Evolutionary conservation across 2,888 invertebrate genomes (phyloP), one percentile per base, ranked within the genome.

Genomic region (Kuschelorhynchus macadamiae): DNA sequence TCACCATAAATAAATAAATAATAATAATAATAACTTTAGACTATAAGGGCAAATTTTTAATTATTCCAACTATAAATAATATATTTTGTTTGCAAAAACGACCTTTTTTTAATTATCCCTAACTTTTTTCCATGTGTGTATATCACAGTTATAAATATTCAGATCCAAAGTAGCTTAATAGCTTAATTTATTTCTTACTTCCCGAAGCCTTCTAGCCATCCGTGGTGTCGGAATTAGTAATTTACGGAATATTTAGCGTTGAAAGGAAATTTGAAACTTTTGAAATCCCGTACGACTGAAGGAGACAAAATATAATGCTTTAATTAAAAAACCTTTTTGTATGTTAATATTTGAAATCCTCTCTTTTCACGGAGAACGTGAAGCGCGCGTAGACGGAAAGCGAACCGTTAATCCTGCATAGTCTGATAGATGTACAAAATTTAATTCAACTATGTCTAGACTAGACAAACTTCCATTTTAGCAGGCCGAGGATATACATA

Each of bases 361-460:
- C 67, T 61, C 61, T 67, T 61, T 61, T n/a, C n/a, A n/a, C n/a
- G n/a, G n/a, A n/a, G 47, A 42, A 46, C 41, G 67, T 3, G 41
- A 44, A 41, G 46, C 36, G 59, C 56, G 41, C 59, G 49, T 44
- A 59, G 52, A 60, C 41, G 36, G 47, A 66, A 46, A 66, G 66
- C 66, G 30, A 46, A 36, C 60, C 42, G 61, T 47, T 67, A 67
- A 67, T 67, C 67, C 67, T 55, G 12, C 61, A 67, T 61, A 67
- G 67, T 55, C 61, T 67, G 67, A 67, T 67, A 67, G 67, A 67
- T 67, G 63, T 63, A 66, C 66, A 63, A 69, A 66, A 57, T 65
- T 70, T 63, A 61, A 65, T 55, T 69, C 69, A 21, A 56, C 56
- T 57, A 56, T 60, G 70, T 70, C 70, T 70, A 70, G 70, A 62